These are phyloP conservation scores for Merodon equestris DNA, from an alignment of 2,888 invertebrate species.

Conservation along the genomic window DNA sequence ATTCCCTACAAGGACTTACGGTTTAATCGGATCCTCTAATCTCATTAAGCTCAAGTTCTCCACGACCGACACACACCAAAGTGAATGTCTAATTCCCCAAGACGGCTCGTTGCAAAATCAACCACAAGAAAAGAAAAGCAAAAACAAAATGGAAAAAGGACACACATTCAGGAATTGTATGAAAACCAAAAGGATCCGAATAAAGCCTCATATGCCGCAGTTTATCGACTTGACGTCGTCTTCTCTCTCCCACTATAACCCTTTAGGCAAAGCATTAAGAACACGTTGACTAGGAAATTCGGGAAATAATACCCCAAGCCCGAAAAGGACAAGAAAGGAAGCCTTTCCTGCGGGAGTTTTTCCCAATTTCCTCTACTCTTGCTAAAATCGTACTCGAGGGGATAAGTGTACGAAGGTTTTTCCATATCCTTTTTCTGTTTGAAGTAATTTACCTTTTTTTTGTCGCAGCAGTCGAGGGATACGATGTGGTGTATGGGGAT, in stretches of 20 bases:
- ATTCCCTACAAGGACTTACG: constrained; percentile 9
- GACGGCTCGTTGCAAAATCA: constrained; percentile 27
- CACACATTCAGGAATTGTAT: constrained; percentile 14
- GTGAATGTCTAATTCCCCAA: constrained; percentile 32
- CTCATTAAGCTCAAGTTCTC: neutral
- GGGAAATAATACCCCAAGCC: neutral
- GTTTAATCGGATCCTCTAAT: constrained; percentile 33
- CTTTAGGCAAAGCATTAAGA: constrained; percentile 35
- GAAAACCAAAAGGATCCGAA: constrained; percentile 12
- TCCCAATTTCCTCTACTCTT: neutral
- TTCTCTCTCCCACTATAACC: constrained; percentile 23
- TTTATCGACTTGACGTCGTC: constrained; percentile 40
- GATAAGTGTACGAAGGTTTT: neutral
- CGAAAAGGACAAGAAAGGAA: neutral
- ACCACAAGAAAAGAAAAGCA: no score
- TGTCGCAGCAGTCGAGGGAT: no score
- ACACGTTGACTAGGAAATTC: constrained; percentile 37
- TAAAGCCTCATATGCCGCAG: constrained; percentile 18
- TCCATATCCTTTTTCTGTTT: no score
- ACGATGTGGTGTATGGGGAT: no score
- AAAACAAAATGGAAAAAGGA: constrained; percentile 15
- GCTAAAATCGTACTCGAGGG: neutral
- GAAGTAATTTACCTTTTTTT: no score
- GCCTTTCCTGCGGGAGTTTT: neutral
- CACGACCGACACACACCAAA: constrained; percentile 1